Percentiles rank a stretch among this genome's conserved stretches.
Evolutionary conservation across 2,888 invertebrate genomes (phyloP).

Genomic region (Priapulus caudatus): DNA sequence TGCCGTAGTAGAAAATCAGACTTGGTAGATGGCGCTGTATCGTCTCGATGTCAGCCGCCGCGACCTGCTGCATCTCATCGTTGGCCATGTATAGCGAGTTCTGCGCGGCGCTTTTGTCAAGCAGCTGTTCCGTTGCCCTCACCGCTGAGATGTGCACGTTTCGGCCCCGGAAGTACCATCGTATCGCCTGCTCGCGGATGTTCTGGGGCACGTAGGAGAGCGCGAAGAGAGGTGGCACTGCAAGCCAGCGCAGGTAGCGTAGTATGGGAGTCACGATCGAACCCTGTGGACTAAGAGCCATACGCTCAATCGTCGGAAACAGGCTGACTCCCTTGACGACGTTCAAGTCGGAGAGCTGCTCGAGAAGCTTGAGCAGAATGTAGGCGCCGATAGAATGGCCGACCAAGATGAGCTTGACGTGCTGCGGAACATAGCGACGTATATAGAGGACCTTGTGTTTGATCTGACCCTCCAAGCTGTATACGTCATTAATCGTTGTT

Average conservation of each 20-base stretch:
- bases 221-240: slow-evolving; percentile 27
- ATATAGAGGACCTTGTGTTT: slow-evolving; percentile 67
- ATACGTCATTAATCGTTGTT: slow-evolving; percentile 23
- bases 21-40: slow-evolving; percentile 49
- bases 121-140: slow-evolving; percentile 31
- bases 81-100: slow-evolving; percentile 50
- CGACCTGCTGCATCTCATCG: slow-evolving; percentile 67
- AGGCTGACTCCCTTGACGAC: slow-evolving; percentile 48
- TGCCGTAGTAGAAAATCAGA: slow-evolving; percentile 66
- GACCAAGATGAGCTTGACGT: slow-evolving; percentile 62
- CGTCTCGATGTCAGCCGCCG: slow-evolving; percentile 50
- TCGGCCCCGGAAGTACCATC: slow-evolving; percentile 28
- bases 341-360: slow-evolving; percentile 39
- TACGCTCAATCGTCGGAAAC: slow-evolving; percentile 75
- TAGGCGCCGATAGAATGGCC: slow-evolving; percentile 86
- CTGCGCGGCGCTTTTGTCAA: slow-evolving; percentile 29
- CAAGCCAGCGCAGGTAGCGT: slow-evolving; percentile 39
- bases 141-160: slow-evolving; percentile 29
- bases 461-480: slow-evolving; percentile 60
- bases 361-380: slow-evolving; percentile 59
- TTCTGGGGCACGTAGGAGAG: slow-evolving; percentile 27
- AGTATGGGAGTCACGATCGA: slow-evolving; percentile 48
- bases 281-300: slow-evolving; percentile 64
- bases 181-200: slow-evolving; percentile 26
- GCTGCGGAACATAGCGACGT: slow-evolving; percentile 53